Base-by-base conservation (phyloP, 1,140 invertebrate species). In the Panulirus ornatus region DNA sequence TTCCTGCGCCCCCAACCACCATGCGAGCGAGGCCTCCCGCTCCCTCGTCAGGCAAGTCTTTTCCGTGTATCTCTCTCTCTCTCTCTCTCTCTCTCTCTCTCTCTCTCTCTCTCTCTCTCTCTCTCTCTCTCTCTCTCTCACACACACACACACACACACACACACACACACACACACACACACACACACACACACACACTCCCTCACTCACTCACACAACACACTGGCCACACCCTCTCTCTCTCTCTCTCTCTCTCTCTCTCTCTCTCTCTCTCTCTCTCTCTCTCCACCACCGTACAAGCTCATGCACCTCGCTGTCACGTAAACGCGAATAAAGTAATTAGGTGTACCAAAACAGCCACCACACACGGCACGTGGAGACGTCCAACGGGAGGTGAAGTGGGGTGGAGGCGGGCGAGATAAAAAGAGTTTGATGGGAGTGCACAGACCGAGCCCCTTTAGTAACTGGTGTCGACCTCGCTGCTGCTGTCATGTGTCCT, bases 181-280 rank as follows among this genome's bases (percentile, higher is more conserved):
- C 44, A 47, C 44, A 47, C 44, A 47, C 44, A 58, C 54, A 58
- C 54, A 19, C 54, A 22, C 19, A 14, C 1, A 47, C 44, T 47
- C 14, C 44, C 5, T 11, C 44, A 6, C 44, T 6, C 44, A 47
- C 14, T 47, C 44, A 47, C 44, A 47, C 44, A 5, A 47, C 44
- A 6, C 44, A 5, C 14, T 47, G 14, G 44, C 44, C n/a, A n/a
- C n/a, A n/a, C n/a, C n/a, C n/a, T n/a, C n/a, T n/a, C n/a, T n/a
- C n/a, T n/a, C n/a, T n/a, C n/a, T n/a, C n/a, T n/a, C n/a, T n/a
- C n/a, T n/a, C n/a, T n/a, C n/a, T n/a, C n/a, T n/a, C n/a, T n/a
- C 63, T 70, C 63, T 70, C 63, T n/a, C 22, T 6, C 63, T n/a
- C 63, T 70, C 63, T 70, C 63, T 70, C 63, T n/a, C 22, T 6